Conservation (phyloP, 2,888 invertebrate genomes). For the Drosophila putrida region DNA sequence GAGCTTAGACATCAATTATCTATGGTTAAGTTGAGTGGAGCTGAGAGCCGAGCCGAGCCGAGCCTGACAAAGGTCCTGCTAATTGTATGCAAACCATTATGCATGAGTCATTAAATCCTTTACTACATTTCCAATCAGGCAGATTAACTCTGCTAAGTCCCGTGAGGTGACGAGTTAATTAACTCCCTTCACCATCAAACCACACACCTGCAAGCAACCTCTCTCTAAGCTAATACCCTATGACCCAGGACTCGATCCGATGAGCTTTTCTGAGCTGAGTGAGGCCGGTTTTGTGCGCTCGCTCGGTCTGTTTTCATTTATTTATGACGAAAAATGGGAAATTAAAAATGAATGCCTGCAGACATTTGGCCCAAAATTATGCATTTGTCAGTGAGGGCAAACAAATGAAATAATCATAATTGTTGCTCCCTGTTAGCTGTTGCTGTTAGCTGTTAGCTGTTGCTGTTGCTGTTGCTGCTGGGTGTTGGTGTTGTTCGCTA, state of each 20-base stretch:
- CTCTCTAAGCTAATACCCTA: conserved; percentile 5
- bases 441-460: conserved; percentile 17
- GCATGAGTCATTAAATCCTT: conserved; percentile 61
- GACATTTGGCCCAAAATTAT: conserved; percentile 35
- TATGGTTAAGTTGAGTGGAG: neutral
- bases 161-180: conserved; percentile 60
- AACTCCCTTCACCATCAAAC: conserved; percentile 11
- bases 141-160: conserved; percentile 38
- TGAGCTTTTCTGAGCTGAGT: neutral
- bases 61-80: conserved; percentile 44
- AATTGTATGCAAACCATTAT: conserved; percentile 63
- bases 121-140: conserved; percentile 63
- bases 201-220: conserved; percentile 21
- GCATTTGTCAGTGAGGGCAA: conserved; percentile 21
- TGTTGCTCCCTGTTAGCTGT: conserved; percentile 25
- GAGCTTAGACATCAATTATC: neutral
- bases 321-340: conserved; percentile 70
- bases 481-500: conserved; percentile 11
- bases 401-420: conserved; percentile 66
- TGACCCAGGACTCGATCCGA: conserved; percentile 4
- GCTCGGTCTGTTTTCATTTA: conserved; percentile 48
- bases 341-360: conserved; percentile 72
- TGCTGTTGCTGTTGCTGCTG: conserved; percentile 8
- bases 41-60: neutral
- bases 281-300: neutral